Conservation (phyloP, 2,797 vertebrate species). For the Aulostomus chinensis region DNA sequence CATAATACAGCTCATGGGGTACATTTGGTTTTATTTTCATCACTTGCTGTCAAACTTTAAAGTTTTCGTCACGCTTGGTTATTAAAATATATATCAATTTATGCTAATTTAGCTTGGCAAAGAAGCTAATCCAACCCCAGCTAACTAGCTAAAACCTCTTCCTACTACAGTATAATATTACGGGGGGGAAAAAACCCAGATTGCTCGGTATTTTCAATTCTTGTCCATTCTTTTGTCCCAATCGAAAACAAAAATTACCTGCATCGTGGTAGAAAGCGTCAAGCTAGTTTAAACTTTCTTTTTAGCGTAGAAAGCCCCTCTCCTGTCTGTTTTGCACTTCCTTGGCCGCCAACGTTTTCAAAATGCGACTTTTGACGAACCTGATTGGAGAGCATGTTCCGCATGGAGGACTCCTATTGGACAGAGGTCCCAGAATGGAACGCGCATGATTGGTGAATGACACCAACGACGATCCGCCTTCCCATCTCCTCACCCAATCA, state of each 20-base stretch:
- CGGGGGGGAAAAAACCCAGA: too few species aligned
- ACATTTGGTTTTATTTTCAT: too few species aligned
- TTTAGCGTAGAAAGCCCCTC: background rate
- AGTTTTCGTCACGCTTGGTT: too few species aligned
- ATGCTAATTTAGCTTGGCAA: background rate
- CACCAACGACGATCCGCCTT: too few species aligned
- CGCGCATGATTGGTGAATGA: background rate
- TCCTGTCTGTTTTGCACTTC: background rate
- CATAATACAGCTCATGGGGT: too few species aligned
- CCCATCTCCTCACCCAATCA: too few species aligned
- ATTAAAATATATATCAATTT: background rate
- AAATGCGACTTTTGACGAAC: conserved; percentile 37
- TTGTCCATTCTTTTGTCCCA: accelerated
- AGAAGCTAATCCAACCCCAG: background rate
- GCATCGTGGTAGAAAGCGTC: conserved; percentile 42
- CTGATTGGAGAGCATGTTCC: conserved; percentile 46
- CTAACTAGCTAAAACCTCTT: background rate
- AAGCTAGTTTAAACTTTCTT: background rate
- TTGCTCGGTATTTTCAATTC: background rate
- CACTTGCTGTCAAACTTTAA: too few species aligned
- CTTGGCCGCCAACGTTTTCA: conserved; percentile 73
- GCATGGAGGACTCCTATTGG: conserved; percentile 37
- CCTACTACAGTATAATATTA: background rate
- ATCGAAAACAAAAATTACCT: conserved; percentile 46
- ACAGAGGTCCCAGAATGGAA: background rate